Conservation (phyloP, 2,113 vertebrate species). For the Ailuropoda melanoleuca region DNA sequence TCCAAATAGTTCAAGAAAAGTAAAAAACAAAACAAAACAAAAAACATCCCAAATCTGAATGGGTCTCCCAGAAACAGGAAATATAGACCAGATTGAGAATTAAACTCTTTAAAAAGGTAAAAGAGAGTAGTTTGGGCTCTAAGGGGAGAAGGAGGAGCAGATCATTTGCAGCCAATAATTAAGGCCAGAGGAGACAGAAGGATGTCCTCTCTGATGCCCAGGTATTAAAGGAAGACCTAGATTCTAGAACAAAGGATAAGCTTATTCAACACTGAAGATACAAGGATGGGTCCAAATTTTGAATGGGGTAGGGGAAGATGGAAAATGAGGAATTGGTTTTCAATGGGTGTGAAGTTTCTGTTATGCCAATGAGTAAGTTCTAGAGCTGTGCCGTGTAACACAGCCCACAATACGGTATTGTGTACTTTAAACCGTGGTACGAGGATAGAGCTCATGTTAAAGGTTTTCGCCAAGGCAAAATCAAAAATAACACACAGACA, state of each 20-base stretch:
- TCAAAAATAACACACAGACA: neutral
- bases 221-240: neutral
- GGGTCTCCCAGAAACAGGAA: neutral
- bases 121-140: neutral
- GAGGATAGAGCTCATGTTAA: neutral
- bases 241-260: neutral
- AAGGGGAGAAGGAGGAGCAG: neutral
- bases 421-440: neutral
- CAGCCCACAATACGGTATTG: neutral
- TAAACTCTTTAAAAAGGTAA: neutral
- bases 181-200: neutral
- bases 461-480: neutral
- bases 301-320: neutral
- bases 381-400: neutral
- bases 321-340: neutral
- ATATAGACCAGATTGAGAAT: neutral
- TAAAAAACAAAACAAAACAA: neutral
- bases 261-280: neutral
- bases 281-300: neutral
- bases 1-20: neutral
- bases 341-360: neutral
- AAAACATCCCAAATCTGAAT: neutral
- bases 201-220: neutral
- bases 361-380: neutral
- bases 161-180: neutral